A percentile compares a stretch with the other conserved stretches of the same genome.
Evolutionary conservation across 2,888 invertebrate species (phyloP).

Genomic region (Augiades crinisus): DNA sequence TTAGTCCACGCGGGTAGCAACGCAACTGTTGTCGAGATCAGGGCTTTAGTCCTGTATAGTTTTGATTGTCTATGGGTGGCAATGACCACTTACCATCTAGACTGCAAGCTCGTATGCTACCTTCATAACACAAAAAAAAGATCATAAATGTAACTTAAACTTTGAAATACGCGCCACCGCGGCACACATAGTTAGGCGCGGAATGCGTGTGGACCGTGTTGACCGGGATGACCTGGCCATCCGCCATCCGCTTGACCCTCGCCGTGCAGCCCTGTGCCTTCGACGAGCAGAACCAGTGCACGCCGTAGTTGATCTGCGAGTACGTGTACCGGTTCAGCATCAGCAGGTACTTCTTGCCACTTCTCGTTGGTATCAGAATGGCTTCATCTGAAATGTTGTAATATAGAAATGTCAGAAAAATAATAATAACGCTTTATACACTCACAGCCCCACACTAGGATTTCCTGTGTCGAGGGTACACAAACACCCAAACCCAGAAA

Average conservation of each 20-base stretch:
- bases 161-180: constrained; percentile 36
- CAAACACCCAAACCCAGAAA: too few relatives aligned
- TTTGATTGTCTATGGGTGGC: too few relatives aligned
- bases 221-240: constrained; percentile 25
- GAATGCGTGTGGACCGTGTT: constrained; percentile 37
- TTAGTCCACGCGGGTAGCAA: too few relatives aligned
- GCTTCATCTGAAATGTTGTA: constrained; percentile 27
- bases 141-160: constrained; percentile 26
- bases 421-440: too few relatives aligned
- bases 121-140: too few relatives aligned
- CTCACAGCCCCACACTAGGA: too few relatives aligned
- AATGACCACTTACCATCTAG: too few relatives aligned
- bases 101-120: too few relatives aligned
- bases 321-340: constrained; percentile 48
- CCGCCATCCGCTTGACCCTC: constrained; percentile 31
- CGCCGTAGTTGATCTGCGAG: constrained; percentile 46
- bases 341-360: constrained; percentile 42
- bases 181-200: constrained; percentile 36
- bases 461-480: too few relatives aligned
- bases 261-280: constrained; percentile 37
- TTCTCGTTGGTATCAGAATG: constrained; percentile 42
- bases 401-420: too few relatives aligned
- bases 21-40: too few relatives aligned
- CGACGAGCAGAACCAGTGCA: constrained; percentile 46
- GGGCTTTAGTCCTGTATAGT: too few relatives aligned